Conservation (phyloP, 2,888 invertebrate genomes). For the Andrena bicolor region DNA sequence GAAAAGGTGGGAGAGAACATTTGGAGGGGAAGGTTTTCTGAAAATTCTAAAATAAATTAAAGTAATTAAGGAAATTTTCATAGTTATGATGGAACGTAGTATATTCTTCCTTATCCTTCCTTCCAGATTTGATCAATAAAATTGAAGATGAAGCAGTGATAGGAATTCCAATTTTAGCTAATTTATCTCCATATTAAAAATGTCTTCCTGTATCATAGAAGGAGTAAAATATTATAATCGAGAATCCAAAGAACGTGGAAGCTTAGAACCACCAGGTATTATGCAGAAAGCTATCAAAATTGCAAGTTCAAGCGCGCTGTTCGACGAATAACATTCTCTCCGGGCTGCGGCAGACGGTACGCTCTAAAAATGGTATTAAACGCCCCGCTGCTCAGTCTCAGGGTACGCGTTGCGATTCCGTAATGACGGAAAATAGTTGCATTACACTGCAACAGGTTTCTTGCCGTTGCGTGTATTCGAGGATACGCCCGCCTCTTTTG, state of each 20-base stretch:
- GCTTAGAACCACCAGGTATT: background rate
- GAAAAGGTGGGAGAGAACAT: too few species aligned
- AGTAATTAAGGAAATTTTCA: too few species aligned
- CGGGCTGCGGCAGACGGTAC: constrained; percentile 11
- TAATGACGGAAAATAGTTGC: constrained; percentile 55
- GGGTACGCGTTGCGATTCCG: constrained; percentile 52
- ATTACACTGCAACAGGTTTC: constrained; percentile 41
- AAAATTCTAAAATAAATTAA: too few species aligned
- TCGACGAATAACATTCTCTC: constrained; percentile 11
- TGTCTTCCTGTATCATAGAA: background rate
- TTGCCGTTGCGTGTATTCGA: constrained; percentile 33
- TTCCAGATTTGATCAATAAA: too few species aligned
- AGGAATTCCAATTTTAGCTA: background rate
- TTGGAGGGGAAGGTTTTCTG: too few species aligned
- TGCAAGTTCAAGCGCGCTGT: background rate
- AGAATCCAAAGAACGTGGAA: background rate
- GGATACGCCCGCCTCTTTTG: constrained; percentile 36
- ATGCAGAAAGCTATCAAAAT: constrained; percentile 18
- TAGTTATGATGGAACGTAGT: too few species aligned
- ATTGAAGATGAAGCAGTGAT: background rate
- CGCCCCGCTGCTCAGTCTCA: constrained; percentile 11
- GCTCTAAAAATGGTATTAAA: constrained; percentile 57
- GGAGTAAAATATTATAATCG: background rate
- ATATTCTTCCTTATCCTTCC: too few species aligned
- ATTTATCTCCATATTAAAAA: background rate